phyloP scores from a whole-genome alignment of 2,888 invertebrate genomes.

The Eilema griseolum region DNA sequence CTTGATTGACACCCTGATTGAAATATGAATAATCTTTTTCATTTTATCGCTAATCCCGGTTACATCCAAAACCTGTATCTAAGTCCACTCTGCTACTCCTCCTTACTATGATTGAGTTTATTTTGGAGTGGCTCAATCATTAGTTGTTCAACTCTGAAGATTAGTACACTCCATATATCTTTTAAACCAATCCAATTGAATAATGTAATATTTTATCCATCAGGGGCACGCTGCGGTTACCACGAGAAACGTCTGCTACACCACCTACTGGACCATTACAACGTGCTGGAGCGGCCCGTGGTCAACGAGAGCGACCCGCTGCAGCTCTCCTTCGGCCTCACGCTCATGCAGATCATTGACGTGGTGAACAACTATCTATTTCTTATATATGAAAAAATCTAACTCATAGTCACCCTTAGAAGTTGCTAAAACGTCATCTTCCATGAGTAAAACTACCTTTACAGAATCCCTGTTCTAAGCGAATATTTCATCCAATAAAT shows the following conservation, averaged over 20 bases:
- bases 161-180: neutral
- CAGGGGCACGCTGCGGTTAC: slow-evolving; percentile 94
- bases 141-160: neutral
- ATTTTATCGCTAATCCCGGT: too few relatives aligned
- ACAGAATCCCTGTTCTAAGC: too few relatives aligned
- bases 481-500: too few relatives aligned
- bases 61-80: too few relatives aligned
- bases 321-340: slow-evolving; percentile 98
- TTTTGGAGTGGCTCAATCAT: neutral
- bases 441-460: too few relatives aligned
- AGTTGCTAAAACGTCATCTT: too few relatives aligned
- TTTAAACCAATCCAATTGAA: neutral
- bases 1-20: too few relatives aligned
- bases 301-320: slow-evolving; percentile 98
- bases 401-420: too few relatives aligned
- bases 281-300: slow-evolving; percentile 97
- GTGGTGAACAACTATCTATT: slow-evolving; percentile 88
- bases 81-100: too few relatives aligned
- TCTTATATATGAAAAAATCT: neutral
- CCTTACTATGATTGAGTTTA: neutral
- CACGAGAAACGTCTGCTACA: slow-evolving; percentile 97
- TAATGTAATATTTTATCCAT: slow-evolving; percentile 7
- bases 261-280: slow-evolving; percentile 96
- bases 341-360: slow-evolving; percentile 99
- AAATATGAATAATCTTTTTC: too few relatives aligned